Conservation (phyloP, 2,888 invertebrate genomes). For the Meandrusa payeni region DNA sequence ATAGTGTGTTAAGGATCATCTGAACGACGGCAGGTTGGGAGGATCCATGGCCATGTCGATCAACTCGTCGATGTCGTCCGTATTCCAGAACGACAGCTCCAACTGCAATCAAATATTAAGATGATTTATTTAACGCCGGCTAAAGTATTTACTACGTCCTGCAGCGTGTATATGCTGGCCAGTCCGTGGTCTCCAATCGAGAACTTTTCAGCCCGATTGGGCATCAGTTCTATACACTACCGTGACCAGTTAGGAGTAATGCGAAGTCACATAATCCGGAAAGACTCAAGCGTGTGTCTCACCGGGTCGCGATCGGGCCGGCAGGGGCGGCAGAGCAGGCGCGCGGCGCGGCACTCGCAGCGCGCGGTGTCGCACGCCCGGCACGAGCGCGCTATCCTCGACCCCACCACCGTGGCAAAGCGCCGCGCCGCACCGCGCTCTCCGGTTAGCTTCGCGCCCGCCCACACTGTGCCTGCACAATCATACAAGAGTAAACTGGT, state of each 20-base stretch:
- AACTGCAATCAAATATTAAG: constrained; percentile 42
- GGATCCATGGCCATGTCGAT: constrained; percentile 73
- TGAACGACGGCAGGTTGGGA: constrained; percentile 47
- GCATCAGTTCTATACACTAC: too few relatives aligned
- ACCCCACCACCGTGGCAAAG: constrained; percentile 60
- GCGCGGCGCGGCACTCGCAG: constrained; percentile 66
- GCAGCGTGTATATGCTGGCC: too few relatives aligned
- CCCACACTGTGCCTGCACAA: constrained; percentile 73
- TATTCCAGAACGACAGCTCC: constrained; percentile 72
- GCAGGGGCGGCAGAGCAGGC: constrained; percentile 59
- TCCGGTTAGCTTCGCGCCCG: constrained; percentile 58
- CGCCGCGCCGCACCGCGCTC: constrained; percentile 65
- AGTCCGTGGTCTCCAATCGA: too few relatives aligned
- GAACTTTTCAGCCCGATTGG: too few relatives aligned
- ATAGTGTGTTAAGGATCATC: constrained; percentile 26
- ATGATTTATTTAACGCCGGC: too few relatives aligned
- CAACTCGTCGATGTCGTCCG: constrained; percentile 70
- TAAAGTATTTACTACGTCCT: too few relatives aligned
- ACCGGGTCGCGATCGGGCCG: constrained; percentile 44
- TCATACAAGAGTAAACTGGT: too few relatives aligned
- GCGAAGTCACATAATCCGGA: not conserved
- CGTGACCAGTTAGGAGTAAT: too few relatives aligned
- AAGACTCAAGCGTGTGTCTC: too few relatives aligned
- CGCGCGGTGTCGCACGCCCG: constrained; percentile 47
- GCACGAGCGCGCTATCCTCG: constrained; percentile 36